Evolutionary conservation across 2,888 invertebrate genomes (phyloP).

Genomic region (Aphodius granarius): DNA sequence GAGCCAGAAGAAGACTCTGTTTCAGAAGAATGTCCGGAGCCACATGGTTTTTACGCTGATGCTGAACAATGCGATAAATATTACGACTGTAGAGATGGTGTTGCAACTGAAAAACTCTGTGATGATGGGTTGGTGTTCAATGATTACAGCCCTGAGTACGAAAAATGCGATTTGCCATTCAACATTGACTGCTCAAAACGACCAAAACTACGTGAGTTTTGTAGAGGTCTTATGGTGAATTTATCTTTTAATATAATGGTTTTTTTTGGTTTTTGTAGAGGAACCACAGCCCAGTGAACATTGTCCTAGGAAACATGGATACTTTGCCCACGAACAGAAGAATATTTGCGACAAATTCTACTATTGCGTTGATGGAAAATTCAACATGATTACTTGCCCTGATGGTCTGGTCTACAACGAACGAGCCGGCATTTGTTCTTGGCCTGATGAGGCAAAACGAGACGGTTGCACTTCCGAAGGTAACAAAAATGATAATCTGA

Average conservation of each 20-base stretch:
- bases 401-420: conserved; percentile 85
- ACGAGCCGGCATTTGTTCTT: conserved; percentile 86
- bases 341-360: conserved; percentile 84
- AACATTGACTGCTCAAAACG: conserved; percentile 82
- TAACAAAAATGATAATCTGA: conserved; percentile 42
- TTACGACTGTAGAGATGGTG: conserved; percentile 77
- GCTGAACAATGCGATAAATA: conserved; percentile 88
- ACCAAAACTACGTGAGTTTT: conserved; percentile 77
- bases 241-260: background rate
- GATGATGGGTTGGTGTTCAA: conserved; percentile 91
- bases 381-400: conserved; percentile 88
- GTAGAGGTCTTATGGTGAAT: background rate
- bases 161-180: conserved; percentile 86
- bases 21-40: conserved; percentile 75
- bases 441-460: conserved; percentile 91
- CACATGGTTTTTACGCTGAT: conserved; percentile 82
- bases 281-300: conserved; percentile 70
- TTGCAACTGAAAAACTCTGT: conserved; percentile 76
- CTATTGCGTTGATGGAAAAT: conserved; percentile 86
- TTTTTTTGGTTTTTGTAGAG: conserved; percentile 56
- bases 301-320: conserved; percentile 83
- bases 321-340: conserved; percentile 80
- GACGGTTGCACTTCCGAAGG: conserved; percentile 81
- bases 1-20: conserved; percentile 60
- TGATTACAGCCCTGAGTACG: conserved; percentile 77